Base-by-base conservation (phyloP, 2,113 vertebrate genomes). In the Myrmecophaga tridactyla region DNA sequence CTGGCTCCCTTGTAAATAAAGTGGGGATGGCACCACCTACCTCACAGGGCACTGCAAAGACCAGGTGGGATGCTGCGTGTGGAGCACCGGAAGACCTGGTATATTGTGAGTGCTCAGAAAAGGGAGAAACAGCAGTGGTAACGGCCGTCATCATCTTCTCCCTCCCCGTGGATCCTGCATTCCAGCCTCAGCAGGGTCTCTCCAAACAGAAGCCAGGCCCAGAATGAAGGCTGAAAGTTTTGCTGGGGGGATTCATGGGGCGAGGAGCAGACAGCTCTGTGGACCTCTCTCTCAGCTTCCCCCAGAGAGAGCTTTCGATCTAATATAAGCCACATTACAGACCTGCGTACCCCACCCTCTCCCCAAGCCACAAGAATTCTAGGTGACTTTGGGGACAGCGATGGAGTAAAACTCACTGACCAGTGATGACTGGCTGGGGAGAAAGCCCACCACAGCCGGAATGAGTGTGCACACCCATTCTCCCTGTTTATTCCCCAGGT, bases 61-160 rank as follows among this genome's bases (percentile, higher is more conserved):
- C 18, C 1, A 4, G 17, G 41, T 3, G 7, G 29, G 41, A 21
- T 21, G 3, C 14, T 4, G 36, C 7, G 0, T 0, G n/a, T 14
- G 62, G 13, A 43, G 6, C 41, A 6, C 1, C 0, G 1, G n/a
- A 0, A 15, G 27, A 7, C 1, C 10, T 3, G 6, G 6, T 21
- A 31, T 63, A 2, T 1, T 4, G 1, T 23, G 6, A 70, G 58
- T 2, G 5, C 39, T 41, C 60, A 8, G 13, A 0, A 29, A 13
- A 75, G 1, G 15, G 17, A 62, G 53, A 58, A 14, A 18, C 1
- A 21, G 29, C 15, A 7, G 6, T 0, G n/a, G 9, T 10, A 2
- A 25, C 2, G 10, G 12, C 1, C 27, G 9, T 25, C 51, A 0
- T 27, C 20, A 18, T 65, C 46, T 23, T 34, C 27, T 23, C 62